Evolutionary conservation across 2,797 vertebrate species (phyloP).

Genomic region (Amazonetta brasiliensis): DNA sequence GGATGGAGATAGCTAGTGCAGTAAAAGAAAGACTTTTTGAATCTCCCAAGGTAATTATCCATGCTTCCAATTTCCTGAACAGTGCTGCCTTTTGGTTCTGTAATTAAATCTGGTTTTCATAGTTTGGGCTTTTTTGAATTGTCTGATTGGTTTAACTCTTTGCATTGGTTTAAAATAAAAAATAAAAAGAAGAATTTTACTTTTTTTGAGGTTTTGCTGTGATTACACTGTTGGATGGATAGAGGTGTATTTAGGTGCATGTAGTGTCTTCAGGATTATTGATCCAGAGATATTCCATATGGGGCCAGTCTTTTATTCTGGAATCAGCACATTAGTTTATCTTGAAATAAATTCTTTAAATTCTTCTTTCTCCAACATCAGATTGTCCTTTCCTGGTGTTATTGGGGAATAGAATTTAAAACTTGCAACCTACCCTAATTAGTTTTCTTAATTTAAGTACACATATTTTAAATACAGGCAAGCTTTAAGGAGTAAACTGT

Average conservation of each 20-base stretch:
- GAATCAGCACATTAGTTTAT: neutral
- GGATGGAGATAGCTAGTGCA: neutral
- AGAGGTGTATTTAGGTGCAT: neutral
- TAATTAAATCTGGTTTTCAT: slow-evolving; percentile 58
- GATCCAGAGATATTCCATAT: neutral
- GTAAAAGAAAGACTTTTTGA: neutral
- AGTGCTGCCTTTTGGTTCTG: slow-evolving; percentile 15
- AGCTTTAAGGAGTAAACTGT: neutral
- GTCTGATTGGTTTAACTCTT: slow-evolving; percentile 10
- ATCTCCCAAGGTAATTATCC: slow-evolving; percentile 23
- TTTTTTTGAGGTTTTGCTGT: slow-evolving; percentile 1
- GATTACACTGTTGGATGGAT: neutral
- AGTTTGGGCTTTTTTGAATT: slow-evolving; percentile 7
- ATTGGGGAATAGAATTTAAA: neutral
- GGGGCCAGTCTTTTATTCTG: neutral
- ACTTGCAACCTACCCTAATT: neutral
- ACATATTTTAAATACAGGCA: neutral
- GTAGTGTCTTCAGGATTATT: neutral
- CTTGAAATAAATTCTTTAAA: neutral
- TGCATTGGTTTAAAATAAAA: neutral
- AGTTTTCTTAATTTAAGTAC: neutral
- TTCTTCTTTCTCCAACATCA: neutral
- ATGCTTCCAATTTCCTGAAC: slow-evolving; percentile 13
- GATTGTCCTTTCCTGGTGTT: neutral
- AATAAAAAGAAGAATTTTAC: neutral